These are phyloP conservation scores for Styela clava DNA, from an alignment of 23 tunicate species.

Conservation along the genomic window DNA sequence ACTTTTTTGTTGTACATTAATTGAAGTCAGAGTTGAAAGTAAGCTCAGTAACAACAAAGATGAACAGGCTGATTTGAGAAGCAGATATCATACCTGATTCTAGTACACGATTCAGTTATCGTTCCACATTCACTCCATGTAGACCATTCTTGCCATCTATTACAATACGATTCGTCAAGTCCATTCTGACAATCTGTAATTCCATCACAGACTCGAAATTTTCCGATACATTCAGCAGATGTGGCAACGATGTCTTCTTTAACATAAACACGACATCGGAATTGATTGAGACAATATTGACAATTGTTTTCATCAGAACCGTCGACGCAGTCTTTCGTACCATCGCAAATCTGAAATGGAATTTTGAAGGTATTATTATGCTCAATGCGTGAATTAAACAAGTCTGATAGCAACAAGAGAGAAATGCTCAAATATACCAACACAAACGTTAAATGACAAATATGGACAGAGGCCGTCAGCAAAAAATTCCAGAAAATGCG, in stretches of 20 bases:
- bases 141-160: constrained; percentile 70
- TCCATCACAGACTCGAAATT: constrained; percentile 79
- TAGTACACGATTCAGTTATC: constrained; percentile 30
- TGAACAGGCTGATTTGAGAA: too few relatives aligned
- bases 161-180: constrained; percentile 51
- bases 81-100: constrained; percentile 48
- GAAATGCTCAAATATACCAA: not conserved
- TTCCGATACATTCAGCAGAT: constrained; percentile 70
- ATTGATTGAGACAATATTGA: constrained; percentile 60
- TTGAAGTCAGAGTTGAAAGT: too few relatives aligned
- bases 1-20: too few relatives aligned
- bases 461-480: not conserved
- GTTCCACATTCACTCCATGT: constrained; percentile 60
- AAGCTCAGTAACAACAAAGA: too few relatives aligned
- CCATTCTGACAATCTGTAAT: constrained; percentile 44
- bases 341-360: constrained; percentile 74
- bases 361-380: too few relatives aligned
- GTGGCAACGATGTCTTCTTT: constrained; percentile 47
- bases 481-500: too few relatives aligned
- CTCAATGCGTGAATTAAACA: too few relatives aligned
- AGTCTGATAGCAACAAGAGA: too few relatives aligned
- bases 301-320: constrained; percentile 87
- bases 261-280: constrained; percentile 52
- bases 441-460: not conserved
- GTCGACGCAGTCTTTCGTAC: constrained; percentile 71